Conservation (phyloP, 2,888 invertebrate genomes). For the Endotricha flammealis region DNA sequence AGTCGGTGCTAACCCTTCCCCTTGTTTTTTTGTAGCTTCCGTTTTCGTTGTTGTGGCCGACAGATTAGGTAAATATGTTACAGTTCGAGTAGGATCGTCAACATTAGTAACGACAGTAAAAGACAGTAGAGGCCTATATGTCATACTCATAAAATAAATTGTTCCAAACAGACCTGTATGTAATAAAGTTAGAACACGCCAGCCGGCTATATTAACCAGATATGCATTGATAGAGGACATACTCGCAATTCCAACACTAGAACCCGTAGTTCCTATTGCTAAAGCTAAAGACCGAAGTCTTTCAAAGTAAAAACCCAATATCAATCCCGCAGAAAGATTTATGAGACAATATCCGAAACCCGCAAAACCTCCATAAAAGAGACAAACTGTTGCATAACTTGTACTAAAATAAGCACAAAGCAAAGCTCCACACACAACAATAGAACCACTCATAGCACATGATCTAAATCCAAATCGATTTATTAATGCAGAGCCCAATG, state of each 20-base stretch:
- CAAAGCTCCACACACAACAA: conserved; percentile 44
- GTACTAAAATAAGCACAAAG: conserved; percentile 50
- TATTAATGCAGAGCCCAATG: conserved; percentile 58
- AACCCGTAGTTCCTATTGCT: conserved; percentile 50
- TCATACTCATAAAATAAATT: conserved; percentile 54
- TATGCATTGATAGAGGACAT: conserved; percentile 52
- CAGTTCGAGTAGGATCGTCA: conserved; percentile 53
- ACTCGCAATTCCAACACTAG: conserved; percentile 56
- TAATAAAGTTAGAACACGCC: conserved; percentile 53
- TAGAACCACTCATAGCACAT: conserved; percentile 55
- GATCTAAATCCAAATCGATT: conserved; percentile 67
- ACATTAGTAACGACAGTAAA: conserved; percentile 48
- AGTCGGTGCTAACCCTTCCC: conserved; percentile 29
- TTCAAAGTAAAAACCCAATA: conserved; percentile 71
- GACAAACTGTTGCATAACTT: conserved; percentile 36
- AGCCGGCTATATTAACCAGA: conserved; percentile 48
- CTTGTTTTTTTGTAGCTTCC: conserved; percentile 29
- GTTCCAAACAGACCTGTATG: conserved; percentile 55
- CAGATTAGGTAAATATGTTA: conserved; percentile 61
- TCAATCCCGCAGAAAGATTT: conserved; percentile 48
- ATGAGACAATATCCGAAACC: conserved; percentile 59
- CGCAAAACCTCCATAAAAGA: conserved; percentile 52
- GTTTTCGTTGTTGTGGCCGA: conserved; percentile 32
- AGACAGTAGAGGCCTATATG: conserved; percentile 54
- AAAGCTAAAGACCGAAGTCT: conserved; percentile 53